Percentiles rank a stretch among this genome's conserved stretches.
These are phyloP conservation scores for Plebejus argus DNA, from an alignment of 2,888 invertebrate species.

Conservation along the genomic window DNA sequence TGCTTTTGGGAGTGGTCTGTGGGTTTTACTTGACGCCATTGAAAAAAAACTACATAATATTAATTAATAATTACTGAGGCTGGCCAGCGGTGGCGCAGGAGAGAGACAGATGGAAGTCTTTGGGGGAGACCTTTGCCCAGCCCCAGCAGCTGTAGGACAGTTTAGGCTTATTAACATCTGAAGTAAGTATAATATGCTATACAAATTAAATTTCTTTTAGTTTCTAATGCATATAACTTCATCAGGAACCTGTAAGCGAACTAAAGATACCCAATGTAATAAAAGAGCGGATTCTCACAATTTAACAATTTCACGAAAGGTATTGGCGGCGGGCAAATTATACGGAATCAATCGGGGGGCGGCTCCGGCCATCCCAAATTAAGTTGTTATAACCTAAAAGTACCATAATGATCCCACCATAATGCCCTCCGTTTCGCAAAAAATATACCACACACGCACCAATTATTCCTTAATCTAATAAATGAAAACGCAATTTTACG, in stretches of 20 bases:
- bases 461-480: conserved; percentile 71
- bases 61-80: background rate
- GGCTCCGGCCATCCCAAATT: conserved; percentile 74
- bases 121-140: no score
- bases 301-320: conserved; percentile 63
- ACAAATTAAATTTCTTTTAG: no score
- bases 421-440: conserved; percentile 68
- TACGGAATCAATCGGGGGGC: conserved; percentile 75
- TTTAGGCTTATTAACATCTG: no score
- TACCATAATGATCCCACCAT: conserved; percentile 64
- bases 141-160: no score
- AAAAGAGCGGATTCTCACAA: conserved; percentile 4
- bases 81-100: no score
- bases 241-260: background rate
- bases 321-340: conserved; percentile 70
- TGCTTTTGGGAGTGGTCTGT: background rate
- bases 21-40: background rate
- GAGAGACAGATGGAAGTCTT: no score
- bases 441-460: conserved; percentile 67
- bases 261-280: background rate
- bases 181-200: no score
- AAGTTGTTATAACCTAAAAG: conserved; percentile 73
- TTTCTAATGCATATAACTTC: no score
- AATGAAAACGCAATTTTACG: conserved; percentile 62
- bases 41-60: background rate